Evolutionary conservation across 2,888 invertebrate species (phyloP).

Genomic region (Ophraella communa): DNA sequence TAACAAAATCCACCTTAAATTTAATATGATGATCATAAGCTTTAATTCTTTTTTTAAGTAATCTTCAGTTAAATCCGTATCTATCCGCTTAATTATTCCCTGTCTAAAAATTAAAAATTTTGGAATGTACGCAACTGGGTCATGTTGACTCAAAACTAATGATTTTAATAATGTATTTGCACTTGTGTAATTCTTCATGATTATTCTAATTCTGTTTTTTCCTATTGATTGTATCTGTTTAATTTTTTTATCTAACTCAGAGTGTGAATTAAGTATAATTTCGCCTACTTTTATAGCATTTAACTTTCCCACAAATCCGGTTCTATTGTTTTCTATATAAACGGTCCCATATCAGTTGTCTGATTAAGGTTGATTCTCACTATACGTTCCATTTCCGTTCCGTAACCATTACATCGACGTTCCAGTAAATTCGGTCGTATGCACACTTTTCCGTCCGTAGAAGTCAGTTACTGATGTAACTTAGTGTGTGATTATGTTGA

Average conservation of each 20-base stretch:
- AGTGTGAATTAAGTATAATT: background rate
- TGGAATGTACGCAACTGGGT: background rate
- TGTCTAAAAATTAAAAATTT: conserved; percentile 10
- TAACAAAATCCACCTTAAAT: background rate
- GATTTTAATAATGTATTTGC: background rate
- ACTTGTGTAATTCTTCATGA: background rate
- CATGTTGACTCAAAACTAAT: background rate
- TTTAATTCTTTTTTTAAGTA: background rate
- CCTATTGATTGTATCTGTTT: conserved; percentile 11
- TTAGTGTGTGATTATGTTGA: too few relatives aligned
- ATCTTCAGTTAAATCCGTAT: background rate
- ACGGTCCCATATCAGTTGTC: too few relatives aligned
- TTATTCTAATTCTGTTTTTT: background rate
- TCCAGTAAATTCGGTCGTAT: too few relatives aligned
- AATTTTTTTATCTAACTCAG: background rate
- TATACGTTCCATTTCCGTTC: too few relatives aligned
- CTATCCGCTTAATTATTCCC: conserved; percentile 3
- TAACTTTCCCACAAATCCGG: background rate
- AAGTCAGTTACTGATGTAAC: too few relatives aligned
- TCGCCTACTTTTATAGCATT: conserved; percentile 10
- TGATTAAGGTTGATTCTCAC: too few relatives aligned
- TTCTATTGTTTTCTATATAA: conserved; percentile 10
- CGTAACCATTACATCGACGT: too few relatives aligned
- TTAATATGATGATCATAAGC: background rate
- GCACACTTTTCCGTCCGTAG: too few relatives aligned